These are phyloP conservation scores for Phrynocephalus guinanensis DNA, from an alignment of 2,797 vertebrate species.

Conservation along the genomic window DNA sequence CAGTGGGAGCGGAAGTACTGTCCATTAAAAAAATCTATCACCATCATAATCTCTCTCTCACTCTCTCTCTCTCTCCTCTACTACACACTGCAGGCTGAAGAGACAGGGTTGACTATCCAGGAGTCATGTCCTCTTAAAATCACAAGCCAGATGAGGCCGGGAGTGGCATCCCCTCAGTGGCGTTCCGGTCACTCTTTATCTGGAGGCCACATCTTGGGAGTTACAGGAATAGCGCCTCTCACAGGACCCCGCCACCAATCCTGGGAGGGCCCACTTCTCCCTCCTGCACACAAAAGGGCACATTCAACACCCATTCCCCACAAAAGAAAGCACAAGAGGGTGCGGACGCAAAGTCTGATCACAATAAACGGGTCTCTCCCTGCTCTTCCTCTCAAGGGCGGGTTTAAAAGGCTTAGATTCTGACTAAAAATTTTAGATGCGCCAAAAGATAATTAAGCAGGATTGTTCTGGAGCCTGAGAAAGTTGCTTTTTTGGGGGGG, in stretches of 20 bases:
- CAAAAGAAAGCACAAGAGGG: background rate
- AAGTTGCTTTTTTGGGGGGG: too few relatives aligned
- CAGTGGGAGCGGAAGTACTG: too few relatives aligned
- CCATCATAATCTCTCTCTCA: too few relatives aligned
- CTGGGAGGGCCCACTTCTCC: background rate
- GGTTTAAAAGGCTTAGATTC: background rate
- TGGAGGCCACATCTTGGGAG: slow-evolving; percentile 46
- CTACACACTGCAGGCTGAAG: background rate
- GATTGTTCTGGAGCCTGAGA: too few relatives aligned
- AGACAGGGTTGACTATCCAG: slow-evolving; percentile 53
- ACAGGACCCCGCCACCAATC: background rate
- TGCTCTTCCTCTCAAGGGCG: background rate
- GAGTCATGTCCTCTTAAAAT: slow-evolving; percentile 7
- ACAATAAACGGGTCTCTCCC: background rate
- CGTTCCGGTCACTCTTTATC: slow-evolving; percentile 56
- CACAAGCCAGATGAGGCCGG: slow-evolving; percentile 47
- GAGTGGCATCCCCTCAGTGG: background rate
- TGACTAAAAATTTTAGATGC: background rate
- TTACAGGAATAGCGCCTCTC: slow-evolving; percentile 66
- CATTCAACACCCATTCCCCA: background rate
- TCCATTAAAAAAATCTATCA: background rate
- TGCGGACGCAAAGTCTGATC: background rate
- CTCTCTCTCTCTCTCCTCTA: too few relatives aligned
- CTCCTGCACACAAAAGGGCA: background rate
- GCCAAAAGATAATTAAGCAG: background rate